Conservation (phyloP, 2,113 vertebrate genomes). For the Atherinomorus stipes region DNA sequence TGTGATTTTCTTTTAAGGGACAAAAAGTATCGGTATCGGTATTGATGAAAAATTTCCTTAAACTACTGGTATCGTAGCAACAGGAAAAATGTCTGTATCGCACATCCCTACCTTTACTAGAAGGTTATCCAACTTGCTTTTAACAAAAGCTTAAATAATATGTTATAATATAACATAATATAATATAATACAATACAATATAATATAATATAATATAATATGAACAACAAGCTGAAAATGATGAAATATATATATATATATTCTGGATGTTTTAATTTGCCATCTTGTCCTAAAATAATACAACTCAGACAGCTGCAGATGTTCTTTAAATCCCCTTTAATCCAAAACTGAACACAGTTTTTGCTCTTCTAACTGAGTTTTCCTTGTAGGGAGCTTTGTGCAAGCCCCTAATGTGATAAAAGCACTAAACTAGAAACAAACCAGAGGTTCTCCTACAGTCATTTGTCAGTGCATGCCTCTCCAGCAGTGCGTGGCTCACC, state of each 20-base stretch:
- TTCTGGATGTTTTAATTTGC: no score
- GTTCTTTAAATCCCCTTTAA: neutral
- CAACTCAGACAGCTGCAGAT: neutral
- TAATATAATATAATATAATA: no score
- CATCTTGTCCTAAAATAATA: neutral
- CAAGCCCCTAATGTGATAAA: neutral
- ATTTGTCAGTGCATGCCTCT: constrained; percentile 13
- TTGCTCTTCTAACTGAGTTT: neutral
- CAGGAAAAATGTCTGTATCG: no score
- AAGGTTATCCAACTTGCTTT: constrained; percentile 14
- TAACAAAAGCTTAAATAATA: neutral
- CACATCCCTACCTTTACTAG: no score
- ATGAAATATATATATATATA: no score
- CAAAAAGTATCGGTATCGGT: no score
- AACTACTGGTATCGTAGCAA: no score
- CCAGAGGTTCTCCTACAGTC: constrained; percentile 27
- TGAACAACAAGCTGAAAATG: no score
- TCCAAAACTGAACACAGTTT: neutral
- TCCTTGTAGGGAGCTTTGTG: neutral
- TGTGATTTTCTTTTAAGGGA: no score
- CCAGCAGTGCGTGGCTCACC: neutral
- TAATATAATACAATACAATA: no score
- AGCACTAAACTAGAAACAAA: constrained; percentile 16
- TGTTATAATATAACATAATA: no score
- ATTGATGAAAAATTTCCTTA: no score